Conservation (phyloP, 1,140 invertebrate species). For the Anadara kagoshimensis region DNA sequence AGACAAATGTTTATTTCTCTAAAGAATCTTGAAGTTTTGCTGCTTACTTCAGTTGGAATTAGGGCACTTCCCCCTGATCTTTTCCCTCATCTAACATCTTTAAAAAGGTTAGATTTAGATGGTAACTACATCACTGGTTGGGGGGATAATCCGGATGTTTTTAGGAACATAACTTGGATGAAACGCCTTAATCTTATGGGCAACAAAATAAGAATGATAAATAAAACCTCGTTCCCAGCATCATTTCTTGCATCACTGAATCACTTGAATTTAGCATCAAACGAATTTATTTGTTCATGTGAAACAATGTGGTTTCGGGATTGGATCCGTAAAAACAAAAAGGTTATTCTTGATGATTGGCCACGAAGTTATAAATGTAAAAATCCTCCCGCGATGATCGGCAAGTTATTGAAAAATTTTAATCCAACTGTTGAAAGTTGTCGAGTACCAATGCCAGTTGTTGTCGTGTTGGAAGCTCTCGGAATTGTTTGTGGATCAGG, state of each 20-base stretch:
- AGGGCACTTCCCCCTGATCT: no score
- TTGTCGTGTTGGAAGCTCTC: not conserved
- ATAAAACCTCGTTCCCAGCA: constrained; percentile 20
- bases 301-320: constrained; percentile 10
- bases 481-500: not conserved
- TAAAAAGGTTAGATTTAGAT: constrained; percentile 9
- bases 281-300: constrained; percentile 29
- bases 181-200: not conserved
- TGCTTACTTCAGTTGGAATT: no score
- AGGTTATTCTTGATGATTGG: not conserved
- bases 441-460: not conserved
- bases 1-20: no score
- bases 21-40: no score
- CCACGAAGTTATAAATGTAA: constrained; percentile 10
- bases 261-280: constrained; percentile 9
- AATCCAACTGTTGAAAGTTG: not conserved
- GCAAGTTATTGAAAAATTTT: not conserved
- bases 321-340: constrained; percentile 14
- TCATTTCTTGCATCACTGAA: not conserved
- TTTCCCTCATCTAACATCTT: not conserved
- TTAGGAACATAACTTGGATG: not conserved
- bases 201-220: constrained; percentile 18
- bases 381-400: not conserved
- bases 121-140: constrained; percentile 7
- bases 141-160: constrained; percentile 1